Evolutionary conservation across 2,888 invertebrate species (phyloP), one percentile per base, ranked within the genome.

Genomic region (Digitonthophagus gazella): DNA sequence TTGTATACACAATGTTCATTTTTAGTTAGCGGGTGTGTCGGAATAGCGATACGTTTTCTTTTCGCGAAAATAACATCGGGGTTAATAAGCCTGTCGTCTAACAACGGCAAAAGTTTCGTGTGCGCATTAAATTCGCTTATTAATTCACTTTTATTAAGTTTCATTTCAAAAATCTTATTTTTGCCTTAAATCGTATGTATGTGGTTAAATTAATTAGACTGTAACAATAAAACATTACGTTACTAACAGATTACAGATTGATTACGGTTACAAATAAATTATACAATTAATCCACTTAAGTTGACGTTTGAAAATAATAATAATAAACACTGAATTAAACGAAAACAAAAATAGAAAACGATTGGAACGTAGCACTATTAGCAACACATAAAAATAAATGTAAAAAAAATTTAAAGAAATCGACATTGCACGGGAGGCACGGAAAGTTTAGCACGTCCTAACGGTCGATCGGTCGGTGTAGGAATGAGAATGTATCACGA

Each of bases 401-500:
- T 44, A 44, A 44, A 44, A 61, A 61, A 19, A 61, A 19, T n/a
- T 15, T 15, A 61, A 18, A 18, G 18, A 19, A 61, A 61, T 61
- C 19, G 61, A 61, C 18, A 58, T 64, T 20, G 15, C 57, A 65
- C 44, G 14, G 58, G 64, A 61, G 64, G 67, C 64, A 61, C 61
- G 61, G 4, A 18, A 16, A 20, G 18, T 16, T 61, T n/a, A 20
- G 61, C 61, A 61, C 61, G 61, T 16, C 16, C 61, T 5, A 61
- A 61, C 19, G 2, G 11, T 19, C 61, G 61, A 20, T 20, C 57
- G 19, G 18, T 61, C 18, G n/a, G 61, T 61, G 57, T 54, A 70
- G 70, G 70, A 70, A 70, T 70, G 70, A n/a, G n/a, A 70, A 70
- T 68, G 61, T 67, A 70, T 70, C 70, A 70, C 70, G 70, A 69